A percentile compares a stretch with the other conserved stretches of the same genome.
These are phyloP conservation scores for Oxycera nigricornis DNA, from an alignment of 2,888 invertebrate species.

Conservation along the genomic window DNA sequence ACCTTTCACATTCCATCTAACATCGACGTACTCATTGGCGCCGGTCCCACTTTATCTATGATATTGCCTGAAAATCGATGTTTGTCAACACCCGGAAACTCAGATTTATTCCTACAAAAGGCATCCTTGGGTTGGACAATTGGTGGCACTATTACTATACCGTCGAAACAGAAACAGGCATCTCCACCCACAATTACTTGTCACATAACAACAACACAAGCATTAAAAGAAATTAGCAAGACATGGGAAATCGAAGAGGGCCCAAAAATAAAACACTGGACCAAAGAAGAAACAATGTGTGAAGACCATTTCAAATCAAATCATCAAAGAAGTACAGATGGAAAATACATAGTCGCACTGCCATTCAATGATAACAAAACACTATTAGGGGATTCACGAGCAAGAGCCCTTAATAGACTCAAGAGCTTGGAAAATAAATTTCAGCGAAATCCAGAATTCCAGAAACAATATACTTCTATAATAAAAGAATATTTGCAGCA, in stretches of 20 bases:
- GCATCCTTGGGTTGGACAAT: too few species aligned
- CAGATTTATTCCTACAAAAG: not conserved
- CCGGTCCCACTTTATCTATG: not conserved
- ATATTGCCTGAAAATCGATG: not conserved
- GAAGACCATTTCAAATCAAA: not conserved
- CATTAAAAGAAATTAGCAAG: too few species aligned
- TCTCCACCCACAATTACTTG: not conserved
- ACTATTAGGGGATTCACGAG: not conserved
- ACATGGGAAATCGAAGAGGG: not conserved
- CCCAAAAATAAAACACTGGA: not conserved
- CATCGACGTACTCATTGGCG: not conserved
- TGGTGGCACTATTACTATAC: too few species aligned
- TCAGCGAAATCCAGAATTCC: constrained; percentile 13
- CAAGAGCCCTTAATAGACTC: not conserved
- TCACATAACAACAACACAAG: not conserved
- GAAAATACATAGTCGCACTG: not conserved
- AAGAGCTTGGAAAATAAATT: not conserved
- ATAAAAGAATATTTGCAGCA: constrained; percentile 46
- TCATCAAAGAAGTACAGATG: not conserved
- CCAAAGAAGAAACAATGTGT: not conserved
- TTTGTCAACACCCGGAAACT: not conserved
- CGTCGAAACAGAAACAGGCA: not conserved
- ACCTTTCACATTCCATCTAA: not conserved
- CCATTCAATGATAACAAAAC: not conserved
- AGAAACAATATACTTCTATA: constrained; percentile 3